A percentile compares a stretch with the other conserved stretches of the same genome.
phyloP scores from a whole-genome alignment of 2,113 vertebrate genomes.

The Neolamprologus devosi region DNA sequence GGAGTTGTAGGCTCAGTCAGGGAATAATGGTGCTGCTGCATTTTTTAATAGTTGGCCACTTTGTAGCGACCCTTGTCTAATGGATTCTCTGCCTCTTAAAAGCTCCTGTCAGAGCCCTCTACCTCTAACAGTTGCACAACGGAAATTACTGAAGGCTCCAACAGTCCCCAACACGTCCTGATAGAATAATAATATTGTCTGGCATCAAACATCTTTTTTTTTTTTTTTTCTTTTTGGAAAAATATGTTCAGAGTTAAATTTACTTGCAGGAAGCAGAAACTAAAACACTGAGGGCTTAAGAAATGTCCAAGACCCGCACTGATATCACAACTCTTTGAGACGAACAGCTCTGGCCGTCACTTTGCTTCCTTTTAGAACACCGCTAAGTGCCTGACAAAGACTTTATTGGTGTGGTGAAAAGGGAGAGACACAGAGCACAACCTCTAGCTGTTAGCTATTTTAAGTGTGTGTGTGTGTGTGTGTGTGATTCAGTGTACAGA shows the following conservation, averaged over 20 bases:
- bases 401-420: slow-evolving; percentile 25
- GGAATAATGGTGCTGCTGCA: slow-evolving; percentile 74
- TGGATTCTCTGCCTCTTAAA: slow-evolving; percentile 66
- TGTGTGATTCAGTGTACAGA: not conserved
- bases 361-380: slow-evolving; percentile 31
- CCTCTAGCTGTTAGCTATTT: slow-evolving; percentile 9
- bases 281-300: not conserved
- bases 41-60: slow-evolving; percentile 78
- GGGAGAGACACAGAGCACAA: slow-evolving; percentile 1
- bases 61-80: slow-evolving; percentile 72
- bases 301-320: not conserved
- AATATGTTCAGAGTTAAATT: not conserved
- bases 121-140: slow-evolving; percentile 44
- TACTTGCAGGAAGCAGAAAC: not conserved
- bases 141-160: slow-evolving; percentile 53
- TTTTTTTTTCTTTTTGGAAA: not conserved
- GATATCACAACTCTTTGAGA: not conserved
- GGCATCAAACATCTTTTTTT: slow-evolving; percentile 21
- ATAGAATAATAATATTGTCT: slow-evolving; percentile 32
- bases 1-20: slow-evolving; percentile 56
- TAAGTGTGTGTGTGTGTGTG: not conserved
- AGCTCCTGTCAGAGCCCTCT: slow-evolving; percentile 56
- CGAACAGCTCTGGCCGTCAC: not conserved
- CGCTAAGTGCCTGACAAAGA: slow-evolving; percentile 45
- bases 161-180: slow-evolving; percentile 36